phyloP scores from a whole-genome alignment of 2,888 invertebrate genomes.

The Eupelmus urozonus region DNA sequence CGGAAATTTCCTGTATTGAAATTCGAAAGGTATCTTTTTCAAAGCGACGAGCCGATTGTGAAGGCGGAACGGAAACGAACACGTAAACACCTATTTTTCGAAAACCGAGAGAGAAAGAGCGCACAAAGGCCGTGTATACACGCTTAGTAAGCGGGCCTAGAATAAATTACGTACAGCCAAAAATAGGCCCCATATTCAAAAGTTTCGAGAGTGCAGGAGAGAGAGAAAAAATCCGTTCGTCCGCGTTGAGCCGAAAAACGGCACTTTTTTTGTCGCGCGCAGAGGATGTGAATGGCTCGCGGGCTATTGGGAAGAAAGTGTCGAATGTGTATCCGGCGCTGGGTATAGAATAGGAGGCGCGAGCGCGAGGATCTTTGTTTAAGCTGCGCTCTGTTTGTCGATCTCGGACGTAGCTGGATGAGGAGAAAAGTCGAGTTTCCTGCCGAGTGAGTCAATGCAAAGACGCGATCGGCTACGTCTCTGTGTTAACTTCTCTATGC shows the following conservation, averaged over 20 bases:
- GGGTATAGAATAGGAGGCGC: constrained; percentile 23
- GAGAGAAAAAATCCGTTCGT: background rate
- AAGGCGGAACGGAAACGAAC: background rate
- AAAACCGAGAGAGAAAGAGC: too few species aligned
- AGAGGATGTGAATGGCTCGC: constrained; percentile 40
- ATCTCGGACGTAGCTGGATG: constrained; percentile 21
- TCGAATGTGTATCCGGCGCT: constrained; percentile 51
- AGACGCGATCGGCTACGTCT: too few species aligned
- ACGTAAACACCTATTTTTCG: background rate
- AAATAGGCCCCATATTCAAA: background rate
- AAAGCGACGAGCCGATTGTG: too few species aligned
- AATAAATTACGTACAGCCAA: constrained; percentile 23
- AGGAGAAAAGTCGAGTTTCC: constrained; percentile 51
- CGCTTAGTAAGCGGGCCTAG: constrained; percentile 1
- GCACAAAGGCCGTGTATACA: background rate
- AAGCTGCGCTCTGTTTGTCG: constrained; percentile 40
- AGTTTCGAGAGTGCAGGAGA: constrained; percentile 1
- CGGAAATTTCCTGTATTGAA: too few species aligned
- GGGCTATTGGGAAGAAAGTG: constrained; percentile 51
- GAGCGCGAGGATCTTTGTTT: constrained; percentile 41
- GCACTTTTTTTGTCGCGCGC: constrained; percentile 32
- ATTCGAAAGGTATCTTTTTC: too few species aligned
- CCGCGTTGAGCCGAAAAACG: constrained; percentile 30
- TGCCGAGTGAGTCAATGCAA: constrained; percentile 50
- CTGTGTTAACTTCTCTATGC: too few species aligned